A percentile compares a stretch with the other conserved stretches of the same genome.
phyloP scores from a whole-genome alignment of 2,113 vertebrate species.

The Hippocampus mohnikei region DNA sequence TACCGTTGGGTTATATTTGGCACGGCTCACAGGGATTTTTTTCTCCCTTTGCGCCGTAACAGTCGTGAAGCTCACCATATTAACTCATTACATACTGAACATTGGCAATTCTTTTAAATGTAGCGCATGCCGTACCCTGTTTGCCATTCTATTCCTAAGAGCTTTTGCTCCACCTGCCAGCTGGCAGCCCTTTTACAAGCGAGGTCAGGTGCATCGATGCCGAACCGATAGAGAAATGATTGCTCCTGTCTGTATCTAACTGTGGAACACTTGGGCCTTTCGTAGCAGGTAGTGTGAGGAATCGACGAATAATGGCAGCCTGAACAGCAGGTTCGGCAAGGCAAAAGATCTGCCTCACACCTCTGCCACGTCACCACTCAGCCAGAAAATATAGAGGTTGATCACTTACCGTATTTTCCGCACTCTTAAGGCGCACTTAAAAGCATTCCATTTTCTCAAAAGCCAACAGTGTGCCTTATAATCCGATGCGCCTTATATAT shows the following conservation, averaged over 20 bases:
- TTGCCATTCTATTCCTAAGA: slow-evolving; percentile 1
- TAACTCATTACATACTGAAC: not conserved
- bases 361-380: slow-evolving; percentile 28
- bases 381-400: slow-evolving; percentile 37
- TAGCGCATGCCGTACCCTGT: not conserved
- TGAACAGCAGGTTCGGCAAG: slow-evolving; percentile 35
- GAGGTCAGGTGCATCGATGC: slow-evolving; percentile 21
- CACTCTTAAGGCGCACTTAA: too few species aligned
- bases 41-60: not conserved
- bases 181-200: slow-evolving; percentile 26
- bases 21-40: not conserved
- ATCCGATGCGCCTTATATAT: too few species aligned
- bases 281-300: slow-evolving; percentile 36
- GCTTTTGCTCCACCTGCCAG: slow-evolving; percentile 25
- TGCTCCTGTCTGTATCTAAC: slow-evolving; percentile 26
- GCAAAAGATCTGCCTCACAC: slow-evolving; percentile 26
- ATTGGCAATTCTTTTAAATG: slow-evolving; percentile 3
- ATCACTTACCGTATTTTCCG: slow-evolving; percentile 2
- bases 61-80: not conserved
- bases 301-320: slow-evolving; percentile 24
- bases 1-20: not conserved
- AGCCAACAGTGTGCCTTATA: too few species aligned
- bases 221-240: slow-evolving; percentile 56
- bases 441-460: too few species aligned
- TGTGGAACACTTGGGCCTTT: slow-evolving; percentile 32